phyloP scores from a whole-genome alignment of 2,797 vertebrate genomes.

The Sebastes wilsoni region DNA sequence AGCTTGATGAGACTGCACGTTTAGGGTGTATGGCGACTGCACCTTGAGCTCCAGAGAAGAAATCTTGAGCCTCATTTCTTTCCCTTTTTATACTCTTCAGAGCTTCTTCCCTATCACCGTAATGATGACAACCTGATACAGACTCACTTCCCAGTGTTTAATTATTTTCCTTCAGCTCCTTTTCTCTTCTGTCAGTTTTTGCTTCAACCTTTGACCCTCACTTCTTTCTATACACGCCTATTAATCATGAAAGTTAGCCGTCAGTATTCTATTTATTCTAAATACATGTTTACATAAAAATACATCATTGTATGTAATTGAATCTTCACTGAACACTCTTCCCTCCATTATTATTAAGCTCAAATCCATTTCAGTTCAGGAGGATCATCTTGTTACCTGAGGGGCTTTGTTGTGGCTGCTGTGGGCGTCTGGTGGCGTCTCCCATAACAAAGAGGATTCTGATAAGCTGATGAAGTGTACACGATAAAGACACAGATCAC shows the following conservation, averaged over 20 bases:
- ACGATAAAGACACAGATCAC: constrained; percentile 19
- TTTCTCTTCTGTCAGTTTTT: constrained; percentile 65
- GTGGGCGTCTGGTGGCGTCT: constrained; percentile 13
- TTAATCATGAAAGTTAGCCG: not conserved
- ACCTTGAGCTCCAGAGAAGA: constrained; percentile 71
- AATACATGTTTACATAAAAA: not conserved
- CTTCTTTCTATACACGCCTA: constrained; percentile 61
- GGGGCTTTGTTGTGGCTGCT: constrained; percentile 41
- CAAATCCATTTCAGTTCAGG: not conserved
- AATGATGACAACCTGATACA: not conserved
- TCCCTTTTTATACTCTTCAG: constrained; percentile 61
- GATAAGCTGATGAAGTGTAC: constrained; percentile 47
- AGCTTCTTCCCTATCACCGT: constrained; percentile 61
- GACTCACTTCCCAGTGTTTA: not conserved
- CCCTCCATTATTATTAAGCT: not conserved
- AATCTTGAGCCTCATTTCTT: constrained; percentile 55
- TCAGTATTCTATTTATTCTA: not conserved
- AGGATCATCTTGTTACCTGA: constrained; percentile 51
- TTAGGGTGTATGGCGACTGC: not conserved
- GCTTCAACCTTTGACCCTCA: constrained; percentile 66
- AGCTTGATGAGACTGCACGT: not conserved
- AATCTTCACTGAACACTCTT: not conserved
- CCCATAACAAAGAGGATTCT: constrained; percentile 41
- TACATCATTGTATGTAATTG: not conserved
- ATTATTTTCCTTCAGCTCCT: constrained; percentile 64